Percentiles rank a stretch among this genome's conserved stretches.
Conservation (phyloP, 2,113 vertebrate genomes). For the Hippocampus abdominalis region DNA sequence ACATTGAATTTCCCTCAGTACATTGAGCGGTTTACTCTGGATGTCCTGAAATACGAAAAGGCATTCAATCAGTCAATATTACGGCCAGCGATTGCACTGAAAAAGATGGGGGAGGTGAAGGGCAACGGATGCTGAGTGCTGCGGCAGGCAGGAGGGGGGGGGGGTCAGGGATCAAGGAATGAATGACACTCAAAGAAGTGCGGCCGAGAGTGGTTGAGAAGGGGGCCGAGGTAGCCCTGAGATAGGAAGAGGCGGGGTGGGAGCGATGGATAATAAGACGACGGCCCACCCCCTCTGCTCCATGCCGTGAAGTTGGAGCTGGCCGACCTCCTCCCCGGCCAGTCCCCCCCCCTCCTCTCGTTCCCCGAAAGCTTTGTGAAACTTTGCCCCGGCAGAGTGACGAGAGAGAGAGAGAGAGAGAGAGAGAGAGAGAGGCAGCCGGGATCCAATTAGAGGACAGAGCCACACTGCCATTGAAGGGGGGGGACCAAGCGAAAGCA, state of each 20-base stretch:
- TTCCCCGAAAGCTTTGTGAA: constrained; percentile 67
- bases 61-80: constrained; percentile 47
- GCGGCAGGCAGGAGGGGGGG: constrained; percentile 18
- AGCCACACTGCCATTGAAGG: constrained; percentile 23
- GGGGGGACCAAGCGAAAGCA: constrained; percentile 15
- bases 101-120: constrained; percentile 27
- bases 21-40: too few relatives aligned
- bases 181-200: constrained; percentile 76
- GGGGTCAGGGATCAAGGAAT: constrained; percentile 64
- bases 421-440: constrained; percentile 41
- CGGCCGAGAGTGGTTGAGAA: constrained; percentile 53
- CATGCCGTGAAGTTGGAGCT: constrained; percentile 65
- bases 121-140: constrained; percentile 34
- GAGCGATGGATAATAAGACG: constrained; percentile 73
- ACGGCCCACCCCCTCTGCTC: constrained; percentile 68
- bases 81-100: constrained; percentile 15
- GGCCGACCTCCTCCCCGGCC: constrained; percentile 47
- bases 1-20: neutral
- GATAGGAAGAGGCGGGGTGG: constrained; percentile 61
- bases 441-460: constrained; percentile 45
- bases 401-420: constrained; percentile 18
- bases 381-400: constrained; percentile 57
- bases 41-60: constrained; percentile 12
- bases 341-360: neutral
- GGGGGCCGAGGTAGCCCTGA: constrained; percentile 60